A percentile compares a stretch with the other conserved stretches of the same genome.
These are phyloP conservation scores for Chloroceryle amazona DNA, from an alignment of 2,797 vertebrate genomes.

Conservation along the genomic window DNA sequence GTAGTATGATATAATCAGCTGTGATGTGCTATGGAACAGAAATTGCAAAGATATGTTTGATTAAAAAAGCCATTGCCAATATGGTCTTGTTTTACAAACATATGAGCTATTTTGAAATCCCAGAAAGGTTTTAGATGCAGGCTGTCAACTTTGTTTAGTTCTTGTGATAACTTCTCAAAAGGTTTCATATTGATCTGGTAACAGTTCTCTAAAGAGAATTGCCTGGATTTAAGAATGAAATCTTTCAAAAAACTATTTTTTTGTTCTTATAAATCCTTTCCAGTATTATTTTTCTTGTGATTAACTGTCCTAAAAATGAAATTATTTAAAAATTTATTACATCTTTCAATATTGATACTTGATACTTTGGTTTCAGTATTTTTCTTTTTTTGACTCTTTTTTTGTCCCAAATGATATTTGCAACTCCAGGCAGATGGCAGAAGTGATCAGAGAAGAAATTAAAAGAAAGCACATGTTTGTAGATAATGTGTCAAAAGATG, in stretches of 20 bases:
- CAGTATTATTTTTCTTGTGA: background rate
- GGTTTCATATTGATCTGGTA: background rate
- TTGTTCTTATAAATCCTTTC: background rate
- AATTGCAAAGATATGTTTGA: slow-evolving; percentile 49
- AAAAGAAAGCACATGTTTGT: background rate
- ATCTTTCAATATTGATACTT: background rate
- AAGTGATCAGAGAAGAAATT: background rate
- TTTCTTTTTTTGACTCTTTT: background rate
- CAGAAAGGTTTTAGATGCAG: slow-evolving; percentile 34
- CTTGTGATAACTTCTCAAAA: background rate
- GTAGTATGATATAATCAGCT: slow-evolving; percentile 50
- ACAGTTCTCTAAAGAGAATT: background rate
- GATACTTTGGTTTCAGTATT: background rate
- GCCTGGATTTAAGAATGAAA: background rate
- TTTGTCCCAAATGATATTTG: background rate
- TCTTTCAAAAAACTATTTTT: background rate
- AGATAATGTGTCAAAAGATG: background rate
- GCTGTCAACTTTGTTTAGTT: slow-evolving; percentile 20
- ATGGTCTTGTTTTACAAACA: slow-evolving; percentile 63
- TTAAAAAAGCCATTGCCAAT: slow-evolving; percentile 10
- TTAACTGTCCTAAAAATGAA: background rate
- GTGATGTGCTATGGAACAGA: slow-evolving; percentile 40
- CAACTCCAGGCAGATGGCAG: background rate
- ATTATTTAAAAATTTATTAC: background rate
- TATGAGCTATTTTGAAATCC: slow-evolving; percentile 12